These are phyloP conservation scores for Ochlodes sylvanus DNA, from an alignment of 2,888 invertebrate species.

Conservation along the genomic window DNA sequence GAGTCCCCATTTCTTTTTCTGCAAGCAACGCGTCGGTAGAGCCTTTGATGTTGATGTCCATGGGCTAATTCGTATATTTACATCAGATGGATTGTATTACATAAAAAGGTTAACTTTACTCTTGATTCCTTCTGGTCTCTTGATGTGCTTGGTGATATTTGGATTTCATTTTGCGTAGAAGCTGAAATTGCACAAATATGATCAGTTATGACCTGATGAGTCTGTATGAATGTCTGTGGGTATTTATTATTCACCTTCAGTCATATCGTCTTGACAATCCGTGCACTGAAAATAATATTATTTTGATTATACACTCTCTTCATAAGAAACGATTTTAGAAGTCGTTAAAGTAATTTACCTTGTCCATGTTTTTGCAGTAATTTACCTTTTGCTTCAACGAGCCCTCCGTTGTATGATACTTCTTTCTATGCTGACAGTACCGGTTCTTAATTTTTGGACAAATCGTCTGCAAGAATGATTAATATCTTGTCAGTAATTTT, in stretches of 20 bases:
- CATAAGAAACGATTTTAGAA: neutral
- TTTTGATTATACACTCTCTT: neutral
- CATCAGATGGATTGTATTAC: no score
- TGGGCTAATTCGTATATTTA: no score
- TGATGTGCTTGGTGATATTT: neutral
- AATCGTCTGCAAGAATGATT: slow-evolving; percentile 37
- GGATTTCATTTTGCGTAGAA: neutral
- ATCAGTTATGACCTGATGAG: no score
- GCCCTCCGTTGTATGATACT: slow-evolving; percentile 39
- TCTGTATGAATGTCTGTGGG: neutral
- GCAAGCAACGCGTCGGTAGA: no score
- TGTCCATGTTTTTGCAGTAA: neutral
- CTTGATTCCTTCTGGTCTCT: neutral
- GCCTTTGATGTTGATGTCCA: no score
- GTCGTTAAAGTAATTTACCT: neutral
- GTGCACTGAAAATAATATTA: slow-evolving; percentile 10
- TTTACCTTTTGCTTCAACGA: slow-evolving; percentile 23
- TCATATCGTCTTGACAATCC: neutral
- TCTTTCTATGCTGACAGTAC: slow-evolving; percentile 51
- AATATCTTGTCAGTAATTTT: no score
- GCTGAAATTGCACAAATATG: neutral
- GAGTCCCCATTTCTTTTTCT: no score
- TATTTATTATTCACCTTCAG: slow-evolving; percentile 12
- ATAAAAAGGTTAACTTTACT: neutral
- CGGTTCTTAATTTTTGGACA: slow-evolving; percentile 54